Conservation (phyloP, 2,888 invertebrate genomes). For the Spialia ferax region DNA sequence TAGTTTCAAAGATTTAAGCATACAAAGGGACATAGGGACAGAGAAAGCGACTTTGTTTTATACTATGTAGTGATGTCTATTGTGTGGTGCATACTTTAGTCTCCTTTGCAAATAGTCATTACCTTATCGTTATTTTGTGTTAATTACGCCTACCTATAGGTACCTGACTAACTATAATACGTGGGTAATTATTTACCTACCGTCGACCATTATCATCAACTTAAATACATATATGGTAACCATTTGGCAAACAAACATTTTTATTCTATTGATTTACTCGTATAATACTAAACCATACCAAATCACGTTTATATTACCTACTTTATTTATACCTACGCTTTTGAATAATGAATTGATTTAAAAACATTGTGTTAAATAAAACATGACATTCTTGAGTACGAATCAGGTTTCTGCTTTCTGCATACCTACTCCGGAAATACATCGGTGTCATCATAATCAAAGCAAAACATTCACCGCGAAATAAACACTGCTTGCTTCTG, state of each 20-base stretch:
- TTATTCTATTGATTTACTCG: neutral
- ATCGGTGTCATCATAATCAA: neutral
- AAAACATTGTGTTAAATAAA: neutral
- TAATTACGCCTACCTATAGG: neutral
- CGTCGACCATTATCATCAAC: neutral
- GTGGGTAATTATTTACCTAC: slow-evolving; percentile 6
- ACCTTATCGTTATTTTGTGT: slow-evolving; percentile 11
- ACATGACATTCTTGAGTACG: neutral
- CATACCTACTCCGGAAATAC: slow-evolving; percentile 13
- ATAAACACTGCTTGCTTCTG: slow-evolving; percentile 1
- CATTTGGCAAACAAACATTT: neutral
- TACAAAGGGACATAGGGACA: too few species aligned
- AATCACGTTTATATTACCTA: too few species aligned
- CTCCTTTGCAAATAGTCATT: slow-evolving; percentile 3
- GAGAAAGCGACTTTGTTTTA: too few species aligned
- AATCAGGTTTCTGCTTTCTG: slow-evolving; percentile 4
- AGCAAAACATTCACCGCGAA: slow-evolving; percentile 7
- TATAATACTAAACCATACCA: too few species aligned
- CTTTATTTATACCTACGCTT: too few species aligned
- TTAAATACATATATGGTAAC: neutral
- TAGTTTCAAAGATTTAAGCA: too few species aligned
- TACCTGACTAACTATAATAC: neutral
- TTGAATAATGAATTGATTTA: too few species aligned
- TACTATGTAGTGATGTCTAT: too few species aligned
- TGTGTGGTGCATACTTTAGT: slow-evolving; percentile 3